Conservation (phyloP, 2,113 vertebrate species). For the Oncorhynchus keta region DNA sequence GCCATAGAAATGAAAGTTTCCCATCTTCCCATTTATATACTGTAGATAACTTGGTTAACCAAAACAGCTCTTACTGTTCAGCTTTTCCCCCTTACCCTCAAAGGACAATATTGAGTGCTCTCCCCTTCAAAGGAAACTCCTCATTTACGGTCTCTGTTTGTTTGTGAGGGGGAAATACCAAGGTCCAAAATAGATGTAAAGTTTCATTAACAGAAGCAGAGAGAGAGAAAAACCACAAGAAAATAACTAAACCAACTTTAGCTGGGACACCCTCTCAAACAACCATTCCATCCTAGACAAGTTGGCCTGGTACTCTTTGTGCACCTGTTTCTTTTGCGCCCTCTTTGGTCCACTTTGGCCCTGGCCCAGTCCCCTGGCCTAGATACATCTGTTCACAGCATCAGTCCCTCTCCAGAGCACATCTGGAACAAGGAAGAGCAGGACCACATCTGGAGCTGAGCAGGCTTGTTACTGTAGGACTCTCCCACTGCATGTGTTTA, state of each 20-base stretch:
- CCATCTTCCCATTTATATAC: too few relatives aligned
- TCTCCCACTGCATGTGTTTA: slow-evolving; percentile 21
- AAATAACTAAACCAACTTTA: slow-evolving; percentile 43
- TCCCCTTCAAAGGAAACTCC: slow-evolving; percentile 44
- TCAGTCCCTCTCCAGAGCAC: slow-evolving; percentile 40
- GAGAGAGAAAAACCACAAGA: slow-evolving; percentile 40
- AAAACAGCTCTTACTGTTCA: too few relatives aligned
- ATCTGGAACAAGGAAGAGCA: slow-evolving; percentile 59
- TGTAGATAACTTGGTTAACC: too few relatives aligned
- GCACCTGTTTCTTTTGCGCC: slow-evolving; percentile 59
- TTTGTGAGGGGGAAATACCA: slow-evolving; percentile 30
- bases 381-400: slow-evolving; percentile 8
- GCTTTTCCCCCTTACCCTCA: slow-evolving; percentile 18
- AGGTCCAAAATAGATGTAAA: slow-evolving; percentile 27
- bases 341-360: slow-evolving; percentile 16
- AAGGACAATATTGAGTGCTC: slow-evolving; percentile 47
- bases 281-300: slow-evolving; percentile 50
- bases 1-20: too few relatives aligned
- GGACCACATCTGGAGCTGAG: slow-evolving; percentile 39
- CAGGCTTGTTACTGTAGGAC: slow-evolving; percentile 23
- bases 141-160: slow-evolving; percentile 7
- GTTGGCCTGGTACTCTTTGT: slow-evolving; percentile 52
- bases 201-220: slow-evolving; percentile 36
- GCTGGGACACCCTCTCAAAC: slow-evolving; percentile 44
- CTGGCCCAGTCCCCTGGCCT: slow-evolving; percentile 16